Base-by-base conservation (phyloP, 1,140 invertebrate species). In the Teleogryllus occipitalis region DNA sequence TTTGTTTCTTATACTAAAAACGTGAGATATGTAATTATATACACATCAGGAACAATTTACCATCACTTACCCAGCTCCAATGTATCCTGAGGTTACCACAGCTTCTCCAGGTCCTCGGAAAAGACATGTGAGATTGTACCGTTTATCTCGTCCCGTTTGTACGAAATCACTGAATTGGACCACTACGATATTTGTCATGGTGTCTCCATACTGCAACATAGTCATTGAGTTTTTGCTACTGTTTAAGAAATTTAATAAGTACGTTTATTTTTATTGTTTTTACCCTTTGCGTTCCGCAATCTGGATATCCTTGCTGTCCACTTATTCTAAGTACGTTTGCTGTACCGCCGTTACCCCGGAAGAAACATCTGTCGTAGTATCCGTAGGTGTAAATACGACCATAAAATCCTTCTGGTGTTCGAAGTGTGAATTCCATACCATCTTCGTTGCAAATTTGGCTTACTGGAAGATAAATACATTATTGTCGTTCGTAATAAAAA, bases 101-200 rank as follows among this genome's bases (percentile, higher is more conserved):
- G 96, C 94, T 86, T 97, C 95, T 48, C 95, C 95, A 1, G 95
- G 95, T 48, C 95, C 95, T 82, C 94, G 90, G 85, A 96, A 96
- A 75, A 96, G 88, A 84, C 96, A 97, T 12, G 96, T 97, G 8
- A 97, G 86, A 86, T 97, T 97, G 86, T 97, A 97, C 21, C 95
- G 89, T 83, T 97, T 97, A 85, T 97, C 96, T 80, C 93, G 88
- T 75, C 94, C 93, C 0, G 96, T 97, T 87, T 97, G 95, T 0
- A 97, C 95, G 83, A 94, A 94, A 85, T 97, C 95, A 80, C 95
- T 96, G 86, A 97, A 97, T 86, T 97, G 96, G 0, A 97, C 95
- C 22, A 97, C 95, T 7, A 96, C 95, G 77, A 97, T 97, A 83
- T 97, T 97, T 73, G 95, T 97, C 91, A 97, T 94, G 0, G 94